Evolutionary conservation across 2,113 vertebrate species (phyloP), one percentile per base, ranked within the genome.

Genomic region (Clinocottus analis): DNA sequence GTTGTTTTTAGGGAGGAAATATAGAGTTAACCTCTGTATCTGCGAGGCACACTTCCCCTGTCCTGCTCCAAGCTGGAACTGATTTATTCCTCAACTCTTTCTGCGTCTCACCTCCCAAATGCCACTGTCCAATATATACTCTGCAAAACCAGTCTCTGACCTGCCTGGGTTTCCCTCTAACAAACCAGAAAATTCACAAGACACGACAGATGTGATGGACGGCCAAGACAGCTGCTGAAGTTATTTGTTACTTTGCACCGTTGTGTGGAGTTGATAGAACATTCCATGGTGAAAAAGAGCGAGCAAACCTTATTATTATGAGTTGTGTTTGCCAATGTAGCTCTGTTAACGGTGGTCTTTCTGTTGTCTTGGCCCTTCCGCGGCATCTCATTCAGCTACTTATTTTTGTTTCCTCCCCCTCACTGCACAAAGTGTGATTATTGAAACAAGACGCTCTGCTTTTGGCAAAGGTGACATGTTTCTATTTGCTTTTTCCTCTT

Each of bases 381-480:
- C 75, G 58, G 69, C 78, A 67, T 85, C 58, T 80, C 75, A 70
- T 82, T 83, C 70, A 27, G 64, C 53, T 47, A 35, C 37, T 41
- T 41, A 41, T 72, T 89, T 65, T 85, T 88, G 43, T 76, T 87
- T 92, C 79, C 75, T 41, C 77, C 83, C 74, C 85, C 69, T 69
- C 73, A 74, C 72, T 62, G 47, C 74, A 66, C 41, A 80, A 71
- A 75, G 43, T 81, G 21, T 85, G 74, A 88, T 91, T 90, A 90
- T 89, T 85, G 67, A 86, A 81, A 62, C 72, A 88, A 83, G 76
- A 72, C 27, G 55, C 12, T 29, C 62, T 41, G 66, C 12, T 63
- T 43, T 79, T 91, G 87, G 90, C n/a, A 87, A 74, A 83, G 77
- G 49, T 37, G 14, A 13, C 23, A 17, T 11, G 37, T 75, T 66